phyloP scores from a whole-genome alignment of 2,797 vertebrate genomes.

The Enteromius paludinosus region DNA sequence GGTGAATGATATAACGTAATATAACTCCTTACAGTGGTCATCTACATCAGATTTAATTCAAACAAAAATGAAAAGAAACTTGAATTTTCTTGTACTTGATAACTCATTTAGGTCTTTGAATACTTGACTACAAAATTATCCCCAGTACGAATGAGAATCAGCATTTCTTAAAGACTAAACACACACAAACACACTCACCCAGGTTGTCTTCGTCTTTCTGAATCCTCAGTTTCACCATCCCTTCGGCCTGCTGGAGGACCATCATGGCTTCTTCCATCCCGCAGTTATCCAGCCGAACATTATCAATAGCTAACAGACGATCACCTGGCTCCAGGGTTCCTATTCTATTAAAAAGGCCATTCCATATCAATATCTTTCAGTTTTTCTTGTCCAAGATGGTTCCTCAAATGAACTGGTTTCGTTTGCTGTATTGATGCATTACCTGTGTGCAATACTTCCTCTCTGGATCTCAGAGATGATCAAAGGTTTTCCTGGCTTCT shows the following conservation, averaged over 20 bases:
- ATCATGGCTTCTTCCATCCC: constrained; percentile 96
- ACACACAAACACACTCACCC: constrained; percentile 66
- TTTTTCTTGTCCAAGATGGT: neutral
- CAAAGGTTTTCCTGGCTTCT: constrained; percentile 91
- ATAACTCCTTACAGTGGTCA: neutral
- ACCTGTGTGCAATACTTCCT: constrained; percentile 98
- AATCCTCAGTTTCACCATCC: constrained; percentile 95
- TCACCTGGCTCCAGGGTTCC: constrained; percentile 97
- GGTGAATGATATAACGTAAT: neutral
- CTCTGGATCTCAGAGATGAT: constrained; percentile 98
- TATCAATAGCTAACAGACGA: constrained; percentile 95
- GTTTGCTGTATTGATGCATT: constrained; percentile 49
- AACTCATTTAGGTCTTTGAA: neutral
- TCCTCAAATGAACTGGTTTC: neutral
- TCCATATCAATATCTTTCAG: neutral
- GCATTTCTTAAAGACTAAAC: neutral
- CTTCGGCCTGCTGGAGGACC: constrained; percentile 93
- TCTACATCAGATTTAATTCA: neutral
- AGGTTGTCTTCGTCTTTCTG: constrained; percentile 98
- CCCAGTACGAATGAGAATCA: neutral
- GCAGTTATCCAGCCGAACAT: constrained; percentile 93
- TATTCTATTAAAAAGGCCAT: constrained; percentile 73
- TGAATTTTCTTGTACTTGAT: neutral
- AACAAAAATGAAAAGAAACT: neutral
- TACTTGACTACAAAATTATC: neutral